Evolutionary conservation across 2,888 invertebrate species (phyloP), one percentile per base, ranked within the genome.

Genomic region (Caenorhabditis wallacei): DNA sequence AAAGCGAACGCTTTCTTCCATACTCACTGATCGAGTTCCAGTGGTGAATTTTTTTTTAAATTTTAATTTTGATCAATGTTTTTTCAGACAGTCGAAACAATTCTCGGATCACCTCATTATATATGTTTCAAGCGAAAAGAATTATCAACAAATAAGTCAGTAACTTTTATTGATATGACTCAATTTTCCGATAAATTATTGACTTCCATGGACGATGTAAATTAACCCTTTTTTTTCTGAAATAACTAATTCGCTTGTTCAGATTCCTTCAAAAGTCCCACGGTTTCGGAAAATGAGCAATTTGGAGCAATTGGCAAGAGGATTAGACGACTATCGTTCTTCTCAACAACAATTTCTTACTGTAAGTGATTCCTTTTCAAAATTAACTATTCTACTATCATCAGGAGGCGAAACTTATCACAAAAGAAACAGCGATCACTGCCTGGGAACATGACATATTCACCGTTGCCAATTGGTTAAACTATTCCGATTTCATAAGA

Each of bases 381-480:
- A n/a, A n/a, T n/a, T n/a, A n/a, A n/a, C n/a, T n/a, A n/a, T n/a
- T n/a, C n/a, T n/a, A n/a, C n/a, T n/a, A n/a, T n/a, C n/a, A n/a
- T 35, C 18, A 48, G n/a, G 64, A 46, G 48, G 22, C 46, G 1
- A 16, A 48, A 18, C 11, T 48, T 1, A 48, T 64, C 0, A 64
- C 64, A 1, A 64, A 48, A 51, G 64, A 64, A 30, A 30, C 13
- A 3, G 51, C 64, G 0, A 13, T 48, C 7, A 24, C 0, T n/a
- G 46, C 30, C 18, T 70, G 69, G 69, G 56, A 70, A 18, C 37
- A 70, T 0, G 8, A 35, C 10, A 43, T 70, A 3, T 40, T 56
- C 1, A 10, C 69, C n/a, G 69, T 46, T 24, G 69, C 46, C 1
- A 70, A 57, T 7, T 70, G 69, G 69, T 13, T 70, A 43, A 70